phyloP scores from a whole-genome alignment of 1,140 invertebrate species.

The Pseudomyrmex concolor region DNA sequence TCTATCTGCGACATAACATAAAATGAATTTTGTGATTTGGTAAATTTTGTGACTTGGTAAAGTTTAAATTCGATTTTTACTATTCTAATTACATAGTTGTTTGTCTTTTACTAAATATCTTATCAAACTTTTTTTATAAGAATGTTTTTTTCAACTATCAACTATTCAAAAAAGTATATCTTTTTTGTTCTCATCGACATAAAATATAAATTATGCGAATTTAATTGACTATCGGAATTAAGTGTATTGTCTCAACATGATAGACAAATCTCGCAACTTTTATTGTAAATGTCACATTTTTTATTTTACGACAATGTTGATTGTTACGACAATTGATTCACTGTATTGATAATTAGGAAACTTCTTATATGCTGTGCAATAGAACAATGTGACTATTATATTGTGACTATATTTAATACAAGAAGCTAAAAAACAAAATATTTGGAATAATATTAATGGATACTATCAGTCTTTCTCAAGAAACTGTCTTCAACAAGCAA shows the following conservation, averaged over 20 bases:
- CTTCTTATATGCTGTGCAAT: background rate
- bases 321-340: no score
- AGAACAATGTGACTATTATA: background rate
- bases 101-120: background rate
- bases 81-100: constrained; percentile 1
- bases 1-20: constrained; percentile 31
- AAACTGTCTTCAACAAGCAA: no score
- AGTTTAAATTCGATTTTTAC: constrained; percentile 39
- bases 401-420: background rate
- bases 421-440: background rate
- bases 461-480: no score
- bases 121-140: no score
- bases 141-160: background rate
- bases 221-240: background rate
- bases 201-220: background rate
- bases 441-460: background rate
- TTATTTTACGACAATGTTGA: background rate
- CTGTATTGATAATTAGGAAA: constrained; percentile 16
- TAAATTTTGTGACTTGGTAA: constrained; percentile 24
- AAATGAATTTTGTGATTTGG: background rate
- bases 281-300: constrained; percentile 1
- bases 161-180: background rate
- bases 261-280: background rate
- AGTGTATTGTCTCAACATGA: background rate
- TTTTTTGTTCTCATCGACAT: background rate